phyloP scores from a whole-genome alignment of 2,113 vertebrate genomes.

The Lamprologus tigripictilis region DNA sequence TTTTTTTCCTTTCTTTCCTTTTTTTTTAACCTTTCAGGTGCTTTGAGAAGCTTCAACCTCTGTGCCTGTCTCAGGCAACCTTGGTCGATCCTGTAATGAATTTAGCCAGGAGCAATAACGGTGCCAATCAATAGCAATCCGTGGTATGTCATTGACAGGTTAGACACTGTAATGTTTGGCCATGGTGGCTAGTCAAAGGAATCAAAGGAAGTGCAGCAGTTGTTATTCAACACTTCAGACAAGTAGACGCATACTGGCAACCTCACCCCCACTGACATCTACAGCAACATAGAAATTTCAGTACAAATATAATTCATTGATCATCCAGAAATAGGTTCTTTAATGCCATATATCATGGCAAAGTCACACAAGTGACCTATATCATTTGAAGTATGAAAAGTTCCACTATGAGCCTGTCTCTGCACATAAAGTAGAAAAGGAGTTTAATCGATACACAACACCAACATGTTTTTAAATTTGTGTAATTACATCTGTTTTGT shows the following conservation, averaged over 20 bases:
- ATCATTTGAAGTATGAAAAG: neutral
- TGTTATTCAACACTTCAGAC: conserved; percentile 56
- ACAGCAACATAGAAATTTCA: conserved; percentile 23
- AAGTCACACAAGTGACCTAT: neutral
- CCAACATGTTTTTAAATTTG: neutral
- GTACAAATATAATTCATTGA: conserved; percentile 31
- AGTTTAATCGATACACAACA: neutral
- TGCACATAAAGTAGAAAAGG: neutral
- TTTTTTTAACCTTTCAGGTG: conserved; percentile 49
- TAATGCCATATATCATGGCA: neutral
- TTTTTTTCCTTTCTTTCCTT: neutral
- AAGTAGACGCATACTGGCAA: conserved; percentile 20
- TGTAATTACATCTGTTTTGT: neutral
- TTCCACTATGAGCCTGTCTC: neutral
- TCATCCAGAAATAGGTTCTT: conserved; percentile 16
- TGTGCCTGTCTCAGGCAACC: conserved; percentile 37
- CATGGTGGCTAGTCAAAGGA: conserved; percentile 50
- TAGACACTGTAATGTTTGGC: conserved; percentile 63
- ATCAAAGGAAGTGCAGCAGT: conserved; percentile 46
- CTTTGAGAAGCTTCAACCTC: conserved; percentile 55
- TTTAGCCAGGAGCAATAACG: conserved; percentile 63
- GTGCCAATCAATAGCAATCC: conserved; percentile 63
- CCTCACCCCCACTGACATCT: conserved; percentile 30
- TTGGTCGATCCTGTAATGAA: conserved; percentile 64
- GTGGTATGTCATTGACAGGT: conserved; percentile 64